phyloP scores from a whole-genome alignment of 1,140 invertebrate genomes.

The Myzus persicae region DNA sequence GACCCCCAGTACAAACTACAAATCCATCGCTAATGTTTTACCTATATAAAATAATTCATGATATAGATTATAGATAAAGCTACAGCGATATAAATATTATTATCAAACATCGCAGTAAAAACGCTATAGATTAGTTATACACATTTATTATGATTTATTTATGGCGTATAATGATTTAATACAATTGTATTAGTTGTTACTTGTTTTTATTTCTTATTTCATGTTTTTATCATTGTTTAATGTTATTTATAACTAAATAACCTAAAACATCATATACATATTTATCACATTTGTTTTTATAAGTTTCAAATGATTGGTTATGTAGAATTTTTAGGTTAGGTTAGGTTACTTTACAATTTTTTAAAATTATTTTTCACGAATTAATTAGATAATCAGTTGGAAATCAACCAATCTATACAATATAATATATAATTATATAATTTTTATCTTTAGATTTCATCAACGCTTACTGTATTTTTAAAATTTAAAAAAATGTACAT shows the following conservation, averaged over 20 bases:
- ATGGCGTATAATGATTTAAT: not conserved
- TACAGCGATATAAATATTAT: not conserved
- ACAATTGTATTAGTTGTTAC: not conserved
- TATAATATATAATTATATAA: not conserved
- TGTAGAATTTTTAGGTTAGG: not conserved
- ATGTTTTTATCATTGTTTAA: not conserved
- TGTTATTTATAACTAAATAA: too few species aligned
- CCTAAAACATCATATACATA: not conserved
- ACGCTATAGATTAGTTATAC: not conserved
- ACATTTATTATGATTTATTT: not conserved
- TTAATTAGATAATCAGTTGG: not conserved
- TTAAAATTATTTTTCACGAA: not conserved
- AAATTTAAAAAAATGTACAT: not conserved
- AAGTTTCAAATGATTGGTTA: not conserved
- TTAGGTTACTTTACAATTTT: too few species aligned
- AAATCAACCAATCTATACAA: too few species aligned
- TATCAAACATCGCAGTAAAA: not conserved
- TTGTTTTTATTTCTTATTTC: not conserved
- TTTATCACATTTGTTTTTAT: not conserved
- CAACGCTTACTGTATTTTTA: not conserved
- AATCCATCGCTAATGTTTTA: not conserved
- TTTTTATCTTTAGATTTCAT: not conserved
- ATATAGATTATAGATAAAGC: not conserved
- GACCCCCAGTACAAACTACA: too few species aligned
- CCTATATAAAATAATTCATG: not conserved